A percentile compares a stretch with the other conserved stretches of the same genome.
phyloP scores from a whole-genome alignment of 2,797 vertebrate genomes.

The Uromys caudimaculatus region DNA sequence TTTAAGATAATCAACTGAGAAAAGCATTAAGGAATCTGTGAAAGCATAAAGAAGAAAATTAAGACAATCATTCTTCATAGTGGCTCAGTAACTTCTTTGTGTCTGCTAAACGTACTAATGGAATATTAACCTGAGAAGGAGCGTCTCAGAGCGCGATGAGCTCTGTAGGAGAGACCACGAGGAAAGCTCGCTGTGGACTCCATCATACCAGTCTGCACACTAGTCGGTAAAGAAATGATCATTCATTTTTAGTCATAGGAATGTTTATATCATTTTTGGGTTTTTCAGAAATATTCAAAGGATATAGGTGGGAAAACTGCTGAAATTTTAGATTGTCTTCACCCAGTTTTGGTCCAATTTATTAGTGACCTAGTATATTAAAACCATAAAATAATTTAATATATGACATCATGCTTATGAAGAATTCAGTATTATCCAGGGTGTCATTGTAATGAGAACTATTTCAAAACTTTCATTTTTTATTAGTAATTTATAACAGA shows the following conservation, averaged over 20 bases:
- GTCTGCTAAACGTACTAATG: constrained; percentile 35
- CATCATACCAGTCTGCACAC: background rate
- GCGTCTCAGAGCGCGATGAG: background rate
- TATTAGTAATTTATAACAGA: constrained; percentile 1
- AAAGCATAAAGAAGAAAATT: constrained; percentile 60
- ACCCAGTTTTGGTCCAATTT: background rate
- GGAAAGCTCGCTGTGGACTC: background rate
- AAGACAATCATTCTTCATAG: constrained; percentile 19
- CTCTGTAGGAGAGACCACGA: background rate
- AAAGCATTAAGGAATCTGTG: constrained; percentile 33
- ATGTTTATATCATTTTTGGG: background rate
- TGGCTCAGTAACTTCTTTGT: constrained; percentile 31
- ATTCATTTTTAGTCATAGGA: background rate
- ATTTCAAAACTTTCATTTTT: background rate
- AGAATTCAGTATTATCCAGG: background rate
- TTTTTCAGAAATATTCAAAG: background rate
- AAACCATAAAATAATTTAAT: background rate
- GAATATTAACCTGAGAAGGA: background rate
- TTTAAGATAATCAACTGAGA: background rate
- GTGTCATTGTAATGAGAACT: background rate
- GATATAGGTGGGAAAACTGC: background rate
- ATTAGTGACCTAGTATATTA: background rate
- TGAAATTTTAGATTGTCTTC: background rate
- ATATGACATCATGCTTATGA: background rate
- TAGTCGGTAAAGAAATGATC: background rate